Conservation (phyloP, 2,797 vertebrate species). For the Heterohyrax brucei region DNA sequence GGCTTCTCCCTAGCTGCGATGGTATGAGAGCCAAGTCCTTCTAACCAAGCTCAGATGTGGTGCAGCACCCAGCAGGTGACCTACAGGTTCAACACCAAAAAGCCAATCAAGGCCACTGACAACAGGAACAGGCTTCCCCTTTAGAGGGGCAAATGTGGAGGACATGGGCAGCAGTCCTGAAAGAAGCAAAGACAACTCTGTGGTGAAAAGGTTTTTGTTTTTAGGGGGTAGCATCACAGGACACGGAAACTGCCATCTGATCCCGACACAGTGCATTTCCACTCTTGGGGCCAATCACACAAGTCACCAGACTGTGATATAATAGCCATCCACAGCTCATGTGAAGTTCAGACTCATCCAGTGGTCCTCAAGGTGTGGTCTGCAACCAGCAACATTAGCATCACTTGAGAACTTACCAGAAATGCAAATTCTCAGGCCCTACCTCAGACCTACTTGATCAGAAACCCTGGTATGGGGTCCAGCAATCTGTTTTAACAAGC, state of each 20-base stretch:
- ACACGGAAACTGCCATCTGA: background rate
- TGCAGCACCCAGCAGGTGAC: background rate
- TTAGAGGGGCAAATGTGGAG: background rate
- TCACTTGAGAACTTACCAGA: background rate
- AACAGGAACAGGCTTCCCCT: background rate
- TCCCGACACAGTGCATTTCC: background rate
- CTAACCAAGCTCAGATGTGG: background rate
- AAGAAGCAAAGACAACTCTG: background rate
- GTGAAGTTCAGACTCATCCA: background rate
- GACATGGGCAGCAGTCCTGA: background rate
- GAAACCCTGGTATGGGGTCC: background rate
- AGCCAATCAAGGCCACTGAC: background rate
- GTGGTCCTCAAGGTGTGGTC: background rate
- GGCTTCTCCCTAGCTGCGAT: background rate
- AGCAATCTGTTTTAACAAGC: background rate
- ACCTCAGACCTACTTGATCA: background rate
- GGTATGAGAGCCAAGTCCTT: background rate
- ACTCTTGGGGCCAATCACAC: background rate
- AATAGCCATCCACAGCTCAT: background rate
- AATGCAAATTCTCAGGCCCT: background rate
- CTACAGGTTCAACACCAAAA: background rate
- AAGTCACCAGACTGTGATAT: background rate
- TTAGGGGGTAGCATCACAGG: no score
- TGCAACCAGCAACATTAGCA: background rate
- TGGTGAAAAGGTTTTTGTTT: background rate